phyloP scores from a whole-genome alignment of 2,888 invertebrate species.

The Pegoplata infirma region DNA sequence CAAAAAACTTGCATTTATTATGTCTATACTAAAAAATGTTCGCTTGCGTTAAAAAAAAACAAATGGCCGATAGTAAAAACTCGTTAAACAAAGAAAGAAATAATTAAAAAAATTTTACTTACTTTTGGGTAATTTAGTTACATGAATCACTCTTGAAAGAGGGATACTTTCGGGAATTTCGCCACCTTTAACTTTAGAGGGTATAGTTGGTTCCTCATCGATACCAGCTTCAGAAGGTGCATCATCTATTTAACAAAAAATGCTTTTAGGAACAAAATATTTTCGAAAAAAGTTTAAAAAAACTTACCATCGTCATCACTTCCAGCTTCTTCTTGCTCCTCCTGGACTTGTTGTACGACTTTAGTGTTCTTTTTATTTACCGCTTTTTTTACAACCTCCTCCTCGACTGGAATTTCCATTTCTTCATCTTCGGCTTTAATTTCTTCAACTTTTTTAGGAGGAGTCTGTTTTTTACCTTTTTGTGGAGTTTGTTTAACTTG shows the following conservation, averaged over 20 bases:
- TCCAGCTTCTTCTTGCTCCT: not conserved
- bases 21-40: too few species aligned
- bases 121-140: slow-evolving; percentile 67
- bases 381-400: not conserved
- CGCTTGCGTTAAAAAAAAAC: too few species aligned
- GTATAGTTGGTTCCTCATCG: slow-evolving; percentile 53
- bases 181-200: slow-evolving; percentile 60
- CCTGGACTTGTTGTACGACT: not conserved
- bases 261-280: too few species aligned
- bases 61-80: too few species aligned
- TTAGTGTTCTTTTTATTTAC: not conserved
- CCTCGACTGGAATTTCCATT: not conserved
- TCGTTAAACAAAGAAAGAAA: not conserved
- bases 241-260: too few species aligned
- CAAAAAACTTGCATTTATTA: too few species aligned
- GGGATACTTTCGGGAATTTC: slow-evolving; percentile 64
- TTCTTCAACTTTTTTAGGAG: not conserved
- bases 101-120: too few species aligned
- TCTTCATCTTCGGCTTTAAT: not conserved
- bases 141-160: slow-evolving; percentile 58
- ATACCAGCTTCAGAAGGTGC: slow-evolving; percentile 33
- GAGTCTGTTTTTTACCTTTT: not conserved
- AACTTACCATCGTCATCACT: not conserved
- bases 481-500: slow-evolving; percentile 24
- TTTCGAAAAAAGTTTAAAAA: too few species aligned